A percentile compares a stretch with the other conserved stretches of the same genome.
phyloP scores from a whole-genome alignment of 2,888 invertebrate species.

The Synergus itoensis region DNA sequence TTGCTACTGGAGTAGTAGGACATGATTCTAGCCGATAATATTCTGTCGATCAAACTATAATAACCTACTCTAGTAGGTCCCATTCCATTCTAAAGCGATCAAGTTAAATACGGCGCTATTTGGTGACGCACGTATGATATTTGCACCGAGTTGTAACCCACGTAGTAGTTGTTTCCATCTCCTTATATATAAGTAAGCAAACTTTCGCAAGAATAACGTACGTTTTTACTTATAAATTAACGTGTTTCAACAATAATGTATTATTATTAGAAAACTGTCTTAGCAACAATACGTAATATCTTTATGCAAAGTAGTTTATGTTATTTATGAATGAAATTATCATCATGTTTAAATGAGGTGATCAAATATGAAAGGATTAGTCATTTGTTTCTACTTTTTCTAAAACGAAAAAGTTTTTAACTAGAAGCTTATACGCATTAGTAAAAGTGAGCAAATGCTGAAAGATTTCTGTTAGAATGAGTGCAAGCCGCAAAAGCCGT shows the following conservation, averaged over 20 bases:
- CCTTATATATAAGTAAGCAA: constrained; percentile 46
- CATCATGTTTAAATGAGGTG: neutral
- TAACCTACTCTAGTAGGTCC: constrained; percentile 51
- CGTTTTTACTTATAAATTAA: too few relatives aligned
- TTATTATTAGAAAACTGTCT: too few relatives aligned
- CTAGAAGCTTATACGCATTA: neutral
- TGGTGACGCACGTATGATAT: constrained; percentile 55
- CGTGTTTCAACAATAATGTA: too few relatives aligned
- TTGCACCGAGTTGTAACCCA: constrained; percentile 48
- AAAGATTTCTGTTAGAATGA: constrained; percentile 15
- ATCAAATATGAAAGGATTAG: neutral
- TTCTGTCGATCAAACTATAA: constrained; percentile 60
- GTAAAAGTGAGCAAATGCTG: neutral
- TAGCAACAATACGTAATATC: too few relatives aligned
- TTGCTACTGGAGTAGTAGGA: constrained; percentile 56
- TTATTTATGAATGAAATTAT: neutral
- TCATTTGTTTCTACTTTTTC: neutral
- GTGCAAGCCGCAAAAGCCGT: neutral
- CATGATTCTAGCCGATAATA: constrained; percentile 46
- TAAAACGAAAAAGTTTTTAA: neutral
- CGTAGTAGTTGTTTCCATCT: constrained; percentile 55
- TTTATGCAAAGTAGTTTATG: neutral
- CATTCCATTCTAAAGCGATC: constrained; percentile 52
- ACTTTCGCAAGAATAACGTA: constrained; percentile 35
- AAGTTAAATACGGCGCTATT: constrained; percentile 52